Conservation (phyloP, 2,113 vertebrate genomes). For the Bolborhynchus lineola region DNA sequence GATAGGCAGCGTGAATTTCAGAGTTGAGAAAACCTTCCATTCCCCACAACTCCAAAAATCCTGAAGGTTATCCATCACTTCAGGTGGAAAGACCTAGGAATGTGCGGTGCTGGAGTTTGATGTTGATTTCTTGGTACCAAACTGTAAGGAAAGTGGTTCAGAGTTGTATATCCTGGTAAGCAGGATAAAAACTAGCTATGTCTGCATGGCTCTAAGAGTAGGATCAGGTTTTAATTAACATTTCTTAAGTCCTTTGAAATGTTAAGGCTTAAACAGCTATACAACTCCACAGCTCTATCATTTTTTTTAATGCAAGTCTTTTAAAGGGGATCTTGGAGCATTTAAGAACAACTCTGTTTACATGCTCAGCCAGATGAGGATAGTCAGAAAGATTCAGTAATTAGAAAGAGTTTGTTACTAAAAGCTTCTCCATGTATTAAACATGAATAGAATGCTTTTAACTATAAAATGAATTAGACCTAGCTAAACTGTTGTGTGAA, state of each 20-base stretch:
- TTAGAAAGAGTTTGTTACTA: neutral
- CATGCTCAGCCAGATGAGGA: neutral
- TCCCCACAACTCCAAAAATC: neutral
- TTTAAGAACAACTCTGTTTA: neutral
- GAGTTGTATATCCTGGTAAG: neutral
- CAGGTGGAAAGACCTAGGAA: neutral
- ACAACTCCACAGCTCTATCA: neutral
- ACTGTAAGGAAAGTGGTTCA: neutral
- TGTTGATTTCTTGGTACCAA: neutral
- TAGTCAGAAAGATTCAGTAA: neutral
- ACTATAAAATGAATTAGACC: neutral
- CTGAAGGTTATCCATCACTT: neutral
- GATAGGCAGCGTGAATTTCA: neutral
- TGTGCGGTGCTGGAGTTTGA: fast-evolving
- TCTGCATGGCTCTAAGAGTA: neutral
- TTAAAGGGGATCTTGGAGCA: neutral
- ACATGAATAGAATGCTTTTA: neutral
- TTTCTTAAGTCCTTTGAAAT: conserved; percentile 17
- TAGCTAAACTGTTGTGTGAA: neutral
- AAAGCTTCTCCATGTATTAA: conserved; percentile 23
- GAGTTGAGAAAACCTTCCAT: neutral
- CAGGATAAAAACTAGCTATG: neutral
- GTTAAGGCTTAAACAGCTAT: conserved; percentile 4
- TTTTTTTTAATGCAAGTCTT: neutral
- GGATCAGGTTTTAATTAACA: conserved; percentile 11